Evolutionary conservation across 2,113 vertebrate species (phyloP), one percentile per base, ranked within the genome.

Genomic region (Cryptoleucopteryx plumbea): DNA sequence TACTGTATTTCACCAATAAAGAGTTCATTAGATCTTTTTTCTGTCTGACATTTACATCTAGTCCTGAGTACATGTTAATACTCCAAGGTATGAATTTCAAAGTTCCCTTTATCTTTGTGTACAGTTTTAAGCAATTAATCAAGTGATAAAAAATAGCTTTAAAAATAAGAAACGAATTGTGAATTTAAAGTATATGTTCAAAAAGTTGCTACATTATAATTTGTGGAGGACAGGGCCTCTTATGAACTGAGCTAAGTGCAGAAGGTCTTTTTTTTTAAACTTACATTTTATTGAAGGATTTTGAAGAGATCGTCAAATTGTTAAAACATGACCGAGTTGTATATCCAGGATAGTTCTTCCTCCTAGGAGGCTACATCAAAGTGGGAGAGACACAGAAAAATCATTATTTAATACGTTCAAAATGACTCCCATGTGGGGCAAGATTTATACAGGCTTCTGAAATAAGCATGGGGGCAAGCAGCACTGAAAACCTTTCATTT

Each of bases 61-160:
- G 89, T 96, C 84, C 83, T 90, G 90, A 96, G 63, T 95, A 95
- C 63, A 94, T 97, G 88, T 91, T 97, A 97, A 97, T 97, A 96
- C 93, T 97, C 96, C 31, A 90, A 98, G 92, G 95, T 98, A 97
- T 96, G 94, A 87, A 97, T 97, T 98, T 98, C 97, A 97, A 98
- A 98, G 95, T 97, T 97, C 79, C 95, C 94, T 97, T 97, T 97
- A 93, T 97, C 96, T 98, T 96, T 94, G 82, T 89, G 95, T 95
- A 97, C 87, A 86, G 58, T 97, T 97, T 98, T 97, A 92, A 97
- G 88, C 94, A 97, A 97, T 97, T 97, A 97, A 97, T 97, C 85
- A 97, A 96, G 89, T 80, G 94, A 81, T 96, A 93, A 96, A 92
- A 93, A 97, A 89, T 71, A 73, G 68, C 85, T 96, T 93, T 96